Conservation (phyloP, 37 sponge, comb jelly and placozoan species). For the Theonella swinhoei region DNA sequence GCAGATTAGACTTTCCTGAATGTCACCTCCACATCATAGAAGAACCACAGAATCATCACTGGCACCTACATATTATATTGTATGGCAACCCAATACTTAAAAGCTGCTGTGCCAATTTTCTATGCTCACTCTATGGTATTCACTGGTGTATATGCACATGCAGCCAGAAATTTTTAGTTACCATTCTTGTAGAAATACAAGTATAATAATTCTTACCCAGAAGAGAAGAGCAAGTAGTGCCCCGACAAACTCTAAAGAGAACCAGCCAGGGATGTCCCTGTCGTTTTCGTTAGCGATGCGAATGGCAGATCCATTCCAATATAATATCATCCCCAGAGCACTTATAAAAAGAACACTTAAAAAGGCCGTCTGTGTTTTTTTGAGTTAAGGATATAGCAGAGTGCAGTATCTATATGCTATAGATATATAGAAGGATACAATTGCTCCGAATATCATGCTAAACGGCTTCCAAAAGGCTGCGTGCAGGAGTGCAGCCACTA, state of each 20-base stretch:
- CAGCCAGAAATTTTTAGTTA: too few species aligned
- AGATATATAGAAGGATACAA: slow-evolving; percentile 1
- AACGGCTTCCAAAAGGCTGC: slow-evolving; percentile 2
- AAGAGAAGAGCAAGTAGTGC: not conserved
- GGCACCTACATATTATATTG: not conserved
- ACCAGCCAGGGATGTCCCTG: not conserved
- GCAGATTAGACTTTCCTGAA: not conserved
- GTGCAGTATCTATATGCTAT: not conserved
- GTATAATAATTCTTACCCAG: not conserved
- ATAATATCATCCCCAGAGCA: not conserved
- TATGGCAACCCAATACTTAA: too few species aligned
- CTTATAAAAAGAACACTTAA: not conserved
- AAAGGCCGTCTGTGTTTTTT: not conserved
- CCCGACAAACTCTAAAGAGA: not conserved
- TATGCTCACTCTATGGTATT: too few species aligned
- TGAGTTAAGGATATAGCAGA: not conserved
- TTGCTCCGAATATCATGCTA: not conserved
- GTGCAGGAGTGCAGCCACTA: not conserved
- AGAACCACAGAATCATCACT: not conserved
- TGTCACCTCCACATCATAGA: not conserved
- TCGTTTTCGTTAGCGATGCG: not conserved
- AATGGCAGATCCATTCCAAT: not conserved
- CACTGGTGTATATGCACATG: too few species aligned
- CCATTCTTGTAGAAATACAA: not conserved
- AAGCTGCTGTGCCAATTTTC: too few species aligned